Conservation (phyloP, 2,797 vertebrate species). For the Leontopithecus rosalia region DNA sequence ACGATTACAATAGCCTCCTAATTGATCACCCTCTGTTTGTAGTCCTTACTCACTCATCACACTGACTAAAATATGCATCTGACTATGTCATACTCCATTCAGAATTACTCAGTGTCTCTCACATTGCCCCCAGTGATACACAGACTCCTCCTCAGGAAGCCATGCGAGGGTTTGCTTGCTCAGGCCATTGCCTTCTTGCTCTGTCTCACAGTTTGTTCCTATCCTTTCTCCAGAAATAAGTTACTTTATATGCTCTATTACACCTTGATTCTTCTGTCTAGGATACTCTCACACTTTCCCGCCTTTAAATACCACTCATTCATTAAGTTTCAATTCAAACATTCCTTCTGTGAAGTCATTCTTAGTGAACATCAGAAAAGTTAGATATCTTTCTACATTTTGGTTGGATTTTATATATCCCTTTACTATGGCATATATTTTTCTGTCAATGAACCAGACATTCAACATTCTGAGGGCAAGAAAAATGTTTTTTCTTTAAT, state of each 20-base stretch:
- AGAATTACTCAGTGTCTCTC: background rate
- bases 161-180: background rate
- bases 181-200: background rate
- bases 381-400: background rate
- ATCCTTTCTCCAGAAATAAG: background rate
- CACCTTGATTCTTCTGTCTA: background rate
- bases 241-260: background rate
- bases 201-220: background rate
- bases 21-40: conserved; percentile 15
- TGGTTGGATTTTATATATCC: background rate
- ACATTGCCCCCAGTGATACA: background rate
- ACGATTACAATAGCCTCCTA: background rate
- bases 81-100: too few relatives aligned
- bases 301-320: background rate
- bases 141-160: background rate
- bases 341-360: background rate
- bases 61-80: background rate
- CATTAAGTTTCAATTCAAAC: background rate
- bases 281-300: background rate
- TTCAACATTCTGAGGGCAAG: background rate
- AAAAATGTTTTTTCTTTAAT: background rate
- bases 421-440: background rate
- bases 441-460: background rate
- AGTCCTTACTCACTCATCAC: background rate
- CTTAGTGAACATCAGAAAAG: background rate